Base-by-base conservation (phyloP, 2,113 vertebrate genomes). In the Gadus chalcogrammus region DNA sequence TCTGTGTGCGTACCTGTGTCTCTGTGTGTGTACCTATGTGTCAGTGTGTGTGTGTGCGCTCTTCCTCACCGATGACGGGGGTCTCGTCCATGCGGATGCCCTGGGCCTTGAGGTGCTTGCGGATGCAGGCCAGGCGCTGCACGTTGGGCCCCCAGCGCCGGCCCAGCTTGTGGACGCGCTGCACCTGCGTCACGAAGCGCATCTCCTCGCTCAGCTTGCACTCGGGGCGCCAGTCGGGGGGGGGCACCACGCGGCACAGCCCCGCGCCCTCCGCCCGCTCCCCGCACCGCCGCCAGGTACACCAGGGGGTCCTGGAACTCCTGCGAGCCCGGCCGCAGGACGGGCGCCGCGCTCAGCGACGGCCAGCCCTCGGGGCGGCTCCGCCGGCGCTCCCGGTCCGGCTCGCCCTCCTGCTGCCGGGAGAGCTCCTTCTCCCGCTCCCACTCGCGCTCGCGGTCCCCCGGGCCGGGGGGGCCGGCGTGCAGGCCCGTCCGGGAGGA, bases 41-140 rank as follows among this genome's bases (percentile, higher is more conserved):
- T 35, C 4, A 5, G 31, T 35, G 31, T 35, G 31, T 35, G 31
- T 35, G 31, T 35, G 31, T 4, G 31, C 6, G 31, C 24, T 35
- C 4, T 35, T 35, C 4, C 95, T 96, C 86, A 99, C 97, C 97
- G 85, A 99, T 99, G 87, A 99, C 94, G 22, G 97, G 97, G 75
- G 97, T 95, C 89, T 99, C 96, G 6, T 98, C 96, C 96, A 99
- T 97, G 89, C 92, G 91, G 91, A 99, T 99, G 95, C 97, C 97
- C 96, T 98, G 97, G 98, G 96, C 97, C 94, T 94, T 95, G 94
- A 99, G 97, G 94, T 99, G 97, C 92, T 98, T 99, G 92, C 96
- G 97, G 90, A 99, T 99, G 90, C 97, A 99, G 91, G 97, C 96
- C 84, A 99, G 93, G 74, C 94, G 95, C 93, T 98, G 97, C 87